phyloP scores from a whole-genome alignment of 2,888 invertebrate species.

The Napeogenes inachia region DNA sequence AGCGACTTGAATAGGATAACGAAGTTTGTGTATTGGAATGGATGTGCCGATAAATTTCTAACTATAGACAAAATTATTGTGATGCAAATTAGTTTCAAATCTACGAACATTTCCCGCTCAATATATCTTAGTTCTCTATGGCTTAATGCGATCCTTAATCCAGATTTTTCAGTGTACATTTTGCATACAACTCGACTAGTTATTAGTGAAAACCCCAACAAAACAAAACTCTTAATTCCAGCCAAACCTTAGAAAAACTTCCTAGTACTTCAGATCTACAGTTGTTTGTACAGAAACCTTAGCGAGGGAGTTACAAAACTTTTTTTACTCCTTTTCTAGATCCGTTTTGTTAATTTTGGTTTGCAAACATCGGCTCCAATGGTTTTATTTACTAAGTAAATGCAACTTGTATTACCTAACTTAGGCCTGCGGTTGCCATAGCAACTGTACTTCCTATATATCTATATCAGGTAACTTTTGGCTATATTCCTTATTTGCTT shows the following conservation, averaged over 20 bases:
- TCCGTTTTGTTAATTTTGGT: slow-evolving; percentile 27
- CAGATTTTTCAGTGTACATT: neutral
- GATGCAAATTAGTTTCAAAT: neutral
- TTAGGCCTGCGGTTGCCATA: neutral
- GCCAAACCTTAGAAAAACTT: slow-evolving; percentile 26
- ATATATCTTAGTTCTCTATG: neutral
- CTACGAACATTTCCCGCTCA: neutral
- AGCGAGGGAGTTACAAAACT: slow-evolving; percentile 32
- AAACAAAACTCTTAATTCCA: slow-evolving; percentile 25
- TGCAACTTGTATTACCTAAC: slow-evolving; percentile 2
- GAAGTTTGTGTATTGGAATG: neutral
- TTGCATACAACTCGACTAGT: neutral
- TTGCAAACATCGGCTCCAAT: slow-evolving; percentile 22
- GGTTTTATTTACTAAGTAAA: slow-evolving; percentile 3
- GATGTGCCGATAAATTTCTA: neutral
- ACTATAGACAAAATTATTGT: neutral
- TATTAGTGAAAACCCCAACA: slow-evolving; percentile 9
- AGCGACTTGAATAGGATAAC: neutral
- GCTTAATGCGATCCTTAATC: neutral
- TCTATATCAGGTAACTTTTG: too few relatives aligned
- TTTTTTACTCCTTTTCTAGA: slow-evolving; percentile 27
- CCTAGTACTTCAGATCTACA: slow-evolving; percentile 29
- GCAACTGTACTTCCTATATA: neutral
- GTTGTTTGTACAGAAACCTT: slow-evolving; percentile 33
- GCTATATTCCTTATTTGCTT: too few relatives aligned